A percentile compares a stretch with the other conserved stretches of the same genome.
phyloP scores from a whole-genome alignment of 2,797 vertebrate species.

The Trachurus trachurus region DNA sequence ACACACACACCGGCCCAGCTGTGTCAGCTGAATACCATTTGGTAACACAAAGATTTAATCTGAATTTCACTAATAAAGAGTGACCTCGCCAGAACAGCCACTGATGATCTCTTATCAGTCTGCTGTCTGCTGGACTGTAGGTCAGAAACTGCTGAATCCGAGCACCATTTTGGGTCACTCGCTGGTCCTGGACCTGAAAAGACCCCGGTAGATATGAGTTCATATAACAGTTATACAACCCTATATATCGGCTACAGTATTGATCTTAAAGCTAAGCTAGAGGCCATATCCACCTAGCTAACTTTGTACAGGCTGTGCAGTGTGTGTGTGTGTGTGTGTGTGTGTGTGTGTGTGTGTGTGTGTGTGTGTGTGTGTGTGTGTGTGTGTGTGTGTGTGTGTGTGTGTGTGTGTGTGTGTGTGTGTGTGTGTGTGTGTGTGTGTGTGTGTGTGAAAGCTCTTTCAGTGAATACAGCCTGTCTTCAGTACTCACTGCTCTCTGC shows the following conservation, averaged over 20 bases:
- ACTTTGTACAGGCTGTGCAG: too few relatives aligned
- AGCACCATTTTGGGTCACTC: not conserved
- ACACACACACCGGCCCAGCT: conserved; percentile 19
- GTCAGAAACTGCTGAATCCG: conserved; percentile 22
- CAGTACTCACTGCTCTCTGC: not conserved
- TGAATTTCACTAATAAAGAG: conserved; percentile 10
- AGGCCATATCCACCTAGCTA: too few relatives aligned
- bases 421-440: too few relatives aligned
- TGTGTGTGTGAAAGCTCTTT: too few relatives aligned
- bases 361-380: too few relatives aligned
- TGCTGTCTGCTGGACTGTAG: conserved; percentile 1
- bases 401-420: too few relatives aligned
- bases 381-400: too few relatives aligned
- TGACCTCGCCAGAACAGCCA: conserved; percentile 14
- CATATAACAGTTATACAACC: not conserved
- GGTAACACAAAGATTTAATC: conserved; percentile 22
- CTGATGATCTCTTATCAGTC: conserved; percentile 32
- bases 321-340: too few relatives aligned
- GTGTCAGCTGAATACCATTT: conserved; percentile 28
- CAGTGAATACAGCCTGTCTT: too few relatives aligned
- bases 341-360: too few relatives aligned
- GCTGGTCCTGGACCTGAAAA: conserved; percentile 2
- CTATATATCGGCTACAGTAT: too few relatives aligned
- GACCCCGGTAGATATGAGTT: too few relatives aligned
- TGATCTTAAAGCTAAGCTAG: not conserved